Evolutionary conservation across 2,113 vertebrate genomes (phyloP), one percentile per base, ranked within the genome.

Genomic region (Ophthalmolycus amberensis): DNA sequence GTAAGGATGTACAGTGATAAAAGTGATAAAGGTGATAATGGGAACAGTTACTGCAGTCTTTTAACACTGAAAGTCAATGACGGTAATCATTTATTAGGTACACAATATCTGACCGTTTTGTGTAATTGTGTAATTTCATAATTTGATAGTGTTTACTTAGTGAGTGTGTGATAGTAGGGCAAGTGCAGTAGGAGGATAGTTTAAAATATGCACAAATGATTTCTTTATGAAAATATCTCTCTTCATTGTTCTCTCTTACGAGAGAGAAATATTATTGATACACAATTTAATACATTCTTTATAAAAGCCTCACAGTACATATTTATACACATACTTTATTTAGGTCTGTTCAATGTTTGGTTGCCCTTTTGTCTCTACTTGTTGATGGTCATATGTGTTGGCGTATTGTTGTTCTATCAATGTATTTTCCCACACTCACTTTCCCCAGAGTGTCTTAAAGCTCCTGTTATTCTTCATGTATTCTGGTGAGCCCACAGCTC

Each of bases 401-500:
- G 32, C 60, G 20, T 40, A 4, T 48, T 67, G 56, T 18, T 73
- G 29, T 59, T 20, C 20, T 59, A 50, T 69, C 40, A 18, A 25
- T 66, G 7, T 70, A 38, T 64, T 73, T 78, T 38, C 4, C 15
- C 52, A 71, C 20, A 95, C 98, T 97, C 95, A 99, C 98, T 97
- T 99, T 91, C 98, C 98, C 97, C 97, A 99, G 83, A 99, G 96
- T 90, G 96, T 99, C 93, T 94, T 97, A 91, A 99, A 97, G 86
- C 97, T 98, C 92, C 96, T 97, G 87, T 96, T 97, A 72, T 96
- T 99, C 92, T 96, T 98, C 88, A 95, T 95, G 83, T 94, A 96
- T 84, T 99, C 98, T 66, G 96, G 94, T 54, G 96, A 96, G 77
- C 97, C 78, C 5, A 97, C 95, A 79, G 96, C 95, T 5, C 96